Evolutionary conservation across 2,888 invertebrate species (phyloP).

Genomic region (Andrena chrysosceles): DNA sequence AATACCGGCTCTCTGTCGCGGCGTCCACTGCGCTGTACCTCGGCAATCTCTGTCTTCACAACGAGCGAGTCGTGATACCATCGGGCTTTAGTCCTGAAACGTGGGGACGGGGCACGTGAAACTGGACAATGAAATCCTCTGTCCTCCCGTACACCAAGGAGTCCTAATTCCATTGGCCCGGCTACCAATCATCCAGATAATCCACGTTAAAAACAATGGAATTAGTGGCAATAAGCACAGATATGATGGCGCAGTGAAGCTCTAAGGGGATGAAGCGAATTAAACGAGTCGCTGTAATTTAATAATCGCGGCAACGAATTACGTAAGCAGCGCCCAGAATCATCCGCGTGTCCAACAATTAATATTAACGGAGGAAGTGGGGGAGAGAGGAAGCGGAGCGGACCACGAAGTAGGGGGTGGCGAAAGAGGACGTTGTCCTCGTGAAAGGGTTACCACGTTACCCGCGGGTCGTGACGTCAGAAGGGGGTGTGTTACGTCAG

Average conservation of each 20-base stretch:
- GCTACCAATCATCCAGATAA: background rate
- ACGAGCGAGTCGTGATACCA: background rate
- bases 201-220: background rate
- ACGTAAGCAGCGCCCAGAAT: background rate
- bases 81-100: background rate
- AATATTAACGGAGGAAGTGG: background rate
- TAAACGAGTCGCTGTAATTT: background rate
- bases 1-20: background rate
- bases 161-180: too few relatives aligned
- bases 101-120: background rate
- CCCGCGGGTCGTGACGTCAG: conserved; percentile 75
- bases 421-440: conserved; percentile 62
- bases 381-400: background rate
- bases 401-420: background rate
- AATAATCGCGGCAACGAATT: conserved; percentile 8
- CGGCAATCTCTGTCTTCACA: background rate
- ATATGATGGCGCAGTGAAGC: background rate
- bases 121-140: too few relatives aligned
- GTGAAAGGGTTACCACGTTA: conserved; percentile 65
- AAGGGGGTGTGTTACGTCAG: conserved; percentile 76
- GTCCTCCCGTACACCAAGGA: too few relatives aligned
- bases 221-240: background rate
- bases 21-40: background rate
- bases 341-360: conserved; percentile 2
- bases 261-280: background rate